phyloP scores from a whole-genome alignment of 2,113 vertebrate genomes.

The Lepus timidus region DNA sequence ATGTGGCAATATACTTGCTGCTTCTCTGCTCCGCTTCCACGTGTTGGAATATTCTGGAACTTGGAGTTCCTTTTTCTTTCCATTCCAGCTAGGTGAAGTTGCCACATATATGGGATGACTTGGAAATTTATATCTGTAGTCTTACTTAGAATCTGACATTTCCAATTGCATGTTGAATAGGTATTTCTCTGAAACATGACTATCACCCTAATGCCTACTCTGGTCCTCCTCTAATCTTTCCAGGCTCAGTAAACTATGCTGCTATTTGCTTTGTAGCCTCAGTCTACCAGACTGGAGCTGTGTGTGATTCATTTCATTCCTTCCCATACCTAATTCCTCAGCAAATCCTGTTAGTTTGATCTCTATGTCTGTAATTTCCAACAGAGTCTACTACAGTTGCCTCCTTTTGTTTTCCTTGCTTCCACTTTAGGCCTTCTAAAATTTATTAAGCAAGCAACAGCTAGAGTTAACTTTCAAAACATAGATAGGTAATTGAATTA shows the following conservation, averaged over 20 bases:
- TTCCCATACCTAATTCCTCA: neutral
- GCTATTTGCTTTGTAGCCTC: neutral
- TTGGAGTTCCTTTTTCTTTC: constrained; percentile 29
- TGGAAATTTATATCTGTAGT: constrained; percentile 45
- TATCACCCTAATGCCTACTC: neutral
- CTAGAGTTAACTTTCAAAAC: constrained; percentile 42
- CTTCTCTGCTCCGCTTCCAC: constrained; percentile 14
- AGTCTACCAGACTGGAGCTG: neutral
- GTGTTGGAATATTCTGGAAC: neutral
- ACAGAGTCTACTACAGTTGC: neutral
- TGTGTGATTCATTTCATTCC: neutral
- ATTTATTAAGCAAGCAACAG: constrained; percentile 17
- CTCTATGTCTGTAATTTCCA: neutral
- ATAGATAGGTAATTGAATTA: neutral
- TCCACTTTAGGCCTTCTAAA: neutral
- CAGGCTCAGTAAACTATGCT: constrained; percentile 8
- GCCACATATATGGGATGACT: neutral
- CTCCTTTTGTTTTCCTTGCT: constrained; percentile 2
- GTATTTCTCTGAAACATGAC: constrained; percentile 30
- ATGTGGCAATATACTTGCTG: neutral
- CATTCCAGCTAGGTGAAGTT: neutral
- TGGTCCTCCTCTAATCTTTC: neutral
- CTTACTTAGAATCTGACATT: neutral
- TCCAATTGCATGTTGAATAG: neutral
- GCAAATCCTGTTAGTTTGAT: neutral